Evolutionary conservation across 2,888 invertebrate genomes (phyloP), one percentile per base, ranked within the genome.

Genomic region (Junonia oenone): DNA sequence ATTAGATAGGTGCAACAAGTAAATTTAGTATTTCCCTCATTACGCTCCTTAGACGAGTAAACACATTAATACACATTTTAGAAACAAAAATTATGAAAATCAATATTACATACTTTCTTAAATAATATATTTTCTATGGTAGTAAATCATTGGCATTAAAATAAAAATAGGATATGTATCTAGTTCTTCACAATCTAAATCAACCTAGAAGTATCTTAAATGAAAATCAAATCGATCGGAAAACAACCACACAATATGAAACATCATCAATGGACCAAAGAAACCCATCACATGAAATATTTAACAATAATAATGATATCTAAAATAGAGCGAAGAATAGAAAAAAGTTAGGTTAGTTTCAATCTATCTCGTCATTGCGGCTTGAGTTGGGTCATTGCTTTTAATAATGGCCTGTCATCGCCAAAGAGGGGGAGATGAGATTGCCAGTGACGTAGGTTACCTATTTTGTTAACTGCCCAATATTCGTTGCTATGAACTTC

Each of bases 351-450:
- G 11, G 38, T n/a, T 22, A 40, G 22, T 47, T 46, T 47, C 35
- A 11, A 45, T 51, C 47, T 6, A 29, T 37, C 40, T 15, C 47
- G 59, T 59, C 59, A 56, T 47, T 56, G 40, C 55, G 55, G 17
- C 51, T 60, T 62, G 60, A 62, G 62, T 55, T 55, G 62, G 62
- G 59, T 62, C 62, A 55, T 47, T 48, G 46, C 43, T 56, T 55
- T 58, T 58, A 62, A 59, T 62, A 62, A 62, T 49, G 55, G 26
- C 55, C 49, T 60, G 62, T 60, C 60, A 57, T 55, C 48, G 38
- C 53, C 57, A 59, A 58, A 55, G 45, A 31, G 31, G 40, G 48
- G 43, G n/a, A 22, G 26, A 40, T 26, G 31, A 45, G 54, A 54
- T 54, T 54, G 40, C 9, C 13, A 45, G 45, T 37, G 53, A 57